Percentiles rank a stretch among this genome's conserved stretches.
phyloP scores from a whole-genome alignment of 2,113 vertebrate genomes.

The Dromaius novaehollandiae region DNA sequence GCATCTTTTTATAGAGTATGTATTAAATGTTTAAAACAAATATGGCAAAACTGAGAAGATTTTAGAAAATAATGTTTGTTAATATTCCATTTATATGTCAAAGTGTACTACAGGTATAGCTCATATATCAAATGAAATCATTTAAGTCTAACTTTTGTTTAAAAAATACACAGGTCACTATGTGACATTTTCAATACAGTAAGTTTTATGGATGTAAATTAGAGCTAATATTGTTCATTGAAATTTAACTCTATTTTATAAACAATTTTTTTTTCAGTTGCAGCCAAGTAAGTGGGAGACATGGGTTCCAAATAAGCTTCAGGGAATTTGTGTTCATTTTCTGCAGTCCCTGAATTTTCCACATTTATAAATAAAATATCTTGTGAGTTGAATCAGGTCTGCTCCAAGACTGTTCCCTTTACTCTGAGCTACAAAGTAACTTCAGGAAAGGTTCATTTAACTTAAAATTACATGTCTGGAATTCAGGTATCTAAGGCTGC shows the following conservation, averaged over 20 bases:
- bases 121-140: neutral
- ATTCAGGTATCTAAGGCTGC: neutral
- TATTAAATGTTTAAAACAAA: neutral
- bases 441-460: neutral
- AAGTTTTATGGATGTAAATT: neutral
- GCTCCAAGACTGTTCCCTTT: neutral
- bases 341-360: neutral
- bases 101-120: neutral
- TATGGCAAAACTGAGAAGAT: neutral
- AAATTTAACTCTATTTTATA: neutral
- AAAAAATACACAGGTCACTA: neutral
- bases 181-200: neutral
- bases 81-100: neutral
- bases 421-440: neutral
- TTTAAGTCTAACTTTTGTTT: neutral
- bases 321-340: neutral
- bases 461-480: neutral
- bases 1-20: neutral
- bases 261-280: neutral
- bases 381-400: neutral
- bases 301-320: neutral
- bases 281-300: neutral
- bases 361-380: neutral
- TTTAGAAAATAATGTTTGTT: neutral
- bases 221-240: neutral